Conservation (phyloP, 2,797 vertebrate genomes). For the Agapornis canus region DNA sequence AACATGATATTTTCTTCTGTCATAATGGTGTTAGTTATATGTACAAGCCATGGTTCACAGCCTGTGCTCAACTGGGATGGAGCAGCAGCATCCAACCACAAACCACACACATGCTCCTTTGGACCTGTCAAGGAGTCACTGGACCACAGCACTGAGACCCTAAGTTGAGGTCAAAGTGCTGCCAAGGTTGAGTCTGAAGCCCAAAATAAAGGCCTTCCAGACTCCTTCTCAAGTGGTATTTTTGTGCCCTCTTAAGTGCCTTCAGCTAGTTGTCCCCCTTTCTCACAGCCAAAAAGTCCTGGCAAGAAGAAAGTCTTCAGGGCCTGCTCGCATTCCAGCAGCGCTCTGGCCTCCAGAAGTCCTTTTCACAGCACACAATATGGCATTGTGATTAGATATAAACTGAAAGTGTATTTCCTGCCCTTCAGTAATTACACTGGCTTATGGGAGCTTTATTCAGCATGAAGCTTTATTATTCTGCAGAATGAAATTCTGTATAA, state of each 20-base stretch:
- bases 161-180: neutral
- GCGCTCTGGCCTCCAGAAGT: conserved; percentile 50
- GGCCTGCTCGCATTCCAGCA: conserved; percentile 61
- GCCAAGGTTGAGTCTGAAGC: neutral
- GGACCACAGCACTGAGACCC: accelerated
- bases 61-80: accelerated
- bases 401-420: conserved; percentile 83
- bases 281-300: neutral
- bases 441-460: conserved; percentile 81
- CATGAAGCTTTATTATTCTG: conserved; percentile 80
- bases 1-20: neutral
- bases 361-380: conserved; percentile 74
- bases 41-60: neutral
- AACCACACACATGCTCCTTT: neutral
- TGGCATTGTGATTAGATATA: conserved; percentile 83
- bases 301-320: conserved; percentile 57
- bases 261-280: neutral
- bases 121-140: accelerated
- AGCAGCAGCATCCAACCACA: neutral
- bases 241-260: neutral
- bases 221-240: neutral
- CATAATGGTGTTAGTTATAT: neutral
- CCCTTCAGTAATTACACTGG: conserved; percentile 84
- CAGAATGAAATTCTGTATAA: conserved; percentile 85
- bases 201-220: neutral